Conservation (phyloP, 2,113 vertebrate genomes). For the Bagarius yarrelli region DNA sequence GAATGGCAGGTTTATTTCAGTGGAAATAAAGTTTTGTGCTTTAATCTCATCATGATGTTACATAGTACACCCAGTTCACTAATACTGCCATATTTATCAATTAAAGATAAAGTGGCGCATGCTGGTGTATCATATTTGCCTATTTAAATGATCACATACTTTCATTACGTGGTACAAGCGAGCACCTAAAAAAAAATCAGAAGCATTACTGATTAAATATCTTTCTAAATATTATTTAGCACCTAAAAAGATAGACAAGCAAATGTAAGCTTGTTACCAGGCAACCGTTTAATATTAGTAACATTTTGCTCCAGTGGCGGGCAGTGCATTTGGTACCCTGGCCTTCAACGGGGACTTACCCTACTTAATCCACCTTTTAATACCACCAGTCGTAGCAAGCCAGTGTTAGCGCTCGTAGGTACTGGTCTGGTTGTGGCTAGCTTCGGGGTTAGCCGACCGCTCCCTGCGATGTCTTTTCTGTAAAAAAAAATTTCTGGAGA, state of each 20-base stretch:
- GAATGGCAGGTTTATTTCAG: constrained; percentile 39
- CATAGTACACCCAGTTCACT: not conserved
- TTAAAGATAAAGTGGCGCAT: constrained; percentile 6
- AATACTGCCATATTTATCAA: constrained; percentile 7
- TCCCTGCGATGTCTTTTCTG: too few species aligned
- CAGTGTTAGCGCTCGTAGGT: too few species aligned
- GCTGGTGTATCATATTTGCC: not conserved
- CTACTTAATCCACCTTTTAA: too few species aligned
- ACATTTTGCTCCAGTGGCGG: too few species aligned
- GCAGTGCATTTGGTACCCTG: too few species aligned
- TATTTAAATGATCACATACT: not conserved
- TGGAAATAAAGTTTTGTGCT: not conserved
- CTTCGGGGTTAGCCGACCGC: too few species aligned
- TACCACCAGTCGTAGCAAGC: too few species aligned
- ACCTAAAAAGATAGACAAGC: not conserved
- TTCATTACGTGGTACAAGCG: not conserved
- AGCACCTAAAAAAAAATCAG: not conserved
- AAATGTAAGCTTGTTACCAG: not conserved
- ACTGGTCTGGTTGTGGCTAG: too few species aligned
- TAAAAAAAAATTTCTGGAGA: too few species aligned
- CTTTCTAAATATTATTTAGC: constrained; percentile 13
- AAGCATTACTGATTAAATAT: constrained; percentile 17
- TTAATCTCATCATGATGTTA: constrained; percentile 30
- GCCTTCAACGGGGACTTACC: too few species aligned
- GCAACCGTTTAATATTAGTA: constrained; percentile 40